Percentiles rank a stretch among this genome's conserved stretches.
phyloP scores from a whole-genome alignment of 2,888 invertebrate genomes.

The Magallana nippona region DNA sequence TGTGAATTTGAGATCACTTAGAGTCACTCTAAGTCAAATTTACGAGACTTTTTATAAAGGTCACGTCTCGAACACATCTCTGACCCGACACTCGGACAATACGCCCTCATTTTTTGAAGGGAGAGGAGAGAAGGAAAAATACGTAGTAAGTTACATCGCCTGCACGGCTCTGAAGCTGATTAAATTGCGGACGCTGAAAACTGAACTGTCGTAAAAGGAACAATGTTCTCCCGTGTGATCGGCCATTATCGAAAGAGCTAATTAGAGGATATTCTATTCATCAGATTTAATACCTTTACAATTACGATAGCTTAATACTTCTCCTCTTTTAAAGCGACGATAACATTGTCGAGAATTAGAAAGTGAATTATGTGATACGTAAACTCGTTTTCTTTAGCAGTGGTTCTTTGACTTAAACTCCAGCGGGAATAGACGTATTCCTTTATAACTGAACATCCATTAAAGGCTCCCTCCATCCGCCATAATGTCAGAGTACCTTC shows the following conservation, averaged over 20 bases:
- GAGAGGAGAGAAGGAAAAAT: not conserved
- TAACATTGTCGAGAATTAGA: constrained; percentile 50
- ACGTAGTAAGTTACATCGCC: not conserved
- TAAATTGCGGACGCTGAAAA: not conserved
- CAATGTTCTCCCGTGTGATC: not conserved
- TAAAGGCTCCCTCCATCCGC: not conserved
- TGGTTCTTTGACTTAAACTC: not conserved
- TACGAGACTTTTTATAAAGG: constrained; percentile 29
- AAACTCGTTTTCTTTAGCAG: not conserved
- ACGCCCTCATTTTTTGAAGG: not conserved
- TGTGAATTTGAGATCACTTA: constrained; percentile 24
- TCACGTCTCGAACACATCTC: constrained; percentile 14
- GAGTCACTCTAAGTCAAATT: constrained; percentile 4
- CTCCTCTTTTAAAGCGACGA: constrained; percentile 43
- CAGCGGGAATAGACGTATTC: not conserved
- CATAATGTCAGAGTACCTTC: constrained; percentile 13
- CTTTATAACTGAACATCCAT: constrained; percentile 23
- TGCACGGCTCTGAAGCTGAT: not conserved
- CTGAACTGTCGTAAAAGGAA: not conserved
- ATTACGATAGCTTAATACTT: constrained; percentile 39
- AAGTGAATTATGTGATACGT: constrained; percentile 53
- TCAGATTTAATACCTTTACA: constrained; percentile 42
- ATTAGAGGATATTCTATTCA: constrained; percentile 39
- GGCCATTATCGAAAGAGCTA: constrained; percentile 5
- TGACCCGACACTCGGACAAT: not conserved